These are phyloP conservation scores for Lasioglossum leucozonium DNA, from an alignment of 2,888 invertebrate genomes.

Conservation along the genomic window DNA sequence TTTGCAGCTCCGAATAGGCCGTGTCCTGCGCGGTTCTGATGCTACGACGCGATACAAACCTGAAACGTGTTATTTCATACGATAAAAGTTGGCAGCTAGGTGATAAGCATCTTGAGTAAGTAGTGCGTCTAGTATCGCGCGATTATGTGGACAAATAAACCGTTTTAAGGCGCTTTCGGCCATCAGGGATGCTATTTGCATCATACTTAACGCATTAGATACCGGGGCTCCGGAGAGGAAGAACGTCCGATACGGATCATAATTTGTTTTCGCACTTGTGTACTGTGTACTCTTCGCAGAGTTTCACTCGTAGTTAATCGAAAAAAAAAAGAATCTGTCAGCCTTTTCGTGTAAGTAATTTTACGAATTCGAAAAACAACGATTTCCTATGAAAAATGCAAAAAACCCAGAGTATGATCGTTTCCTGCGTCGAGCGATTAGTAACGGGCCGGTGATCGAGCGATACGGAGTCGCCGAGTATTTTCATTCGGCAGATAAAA, in stretches of 20 bases:
- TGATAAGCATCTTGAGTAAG: background rate
- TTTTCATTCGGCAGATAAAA: constrained; percentile 19
- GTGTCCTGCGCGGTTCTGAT: background rate
- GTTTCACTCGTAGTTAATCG: background rate
- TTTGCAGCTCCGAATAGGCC: background rate
- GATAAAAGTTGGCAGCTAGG: background rate
- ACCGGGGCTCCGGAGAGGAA: background rate
- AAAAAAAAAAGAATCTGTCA: too few species aligned
- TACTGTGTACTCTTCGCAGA: background rate
- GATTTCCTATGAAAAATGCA: too few species aligned
- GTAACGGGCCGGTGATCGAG: constrained; percentile 57
- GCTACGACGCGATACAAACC: background rate
- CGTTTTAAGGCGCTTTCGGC: background rate
- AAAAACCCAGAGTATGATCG: background rate
- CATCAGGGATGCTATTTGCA: constrained; percentile 6
- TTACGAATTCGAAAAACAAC: too few species aligned
- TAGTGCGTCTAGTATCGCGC: background rate
- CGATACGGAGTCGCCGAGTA: background rate
- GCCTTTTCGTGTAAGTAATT: background rate
- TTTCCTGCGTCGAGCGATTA: constrained; percentile 50
- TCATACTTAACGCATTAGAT: constrained; percentile 6
- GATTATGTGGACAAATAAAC: background rate
- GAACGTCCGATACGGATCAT: background rate
- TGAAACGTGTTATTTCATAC: background rate
- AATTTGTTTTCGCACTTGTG: background rate